phyloP scores from a whole-genome alignment of 1,140 invertebrate genomes.

The Trissolcus basalis region DNA sequence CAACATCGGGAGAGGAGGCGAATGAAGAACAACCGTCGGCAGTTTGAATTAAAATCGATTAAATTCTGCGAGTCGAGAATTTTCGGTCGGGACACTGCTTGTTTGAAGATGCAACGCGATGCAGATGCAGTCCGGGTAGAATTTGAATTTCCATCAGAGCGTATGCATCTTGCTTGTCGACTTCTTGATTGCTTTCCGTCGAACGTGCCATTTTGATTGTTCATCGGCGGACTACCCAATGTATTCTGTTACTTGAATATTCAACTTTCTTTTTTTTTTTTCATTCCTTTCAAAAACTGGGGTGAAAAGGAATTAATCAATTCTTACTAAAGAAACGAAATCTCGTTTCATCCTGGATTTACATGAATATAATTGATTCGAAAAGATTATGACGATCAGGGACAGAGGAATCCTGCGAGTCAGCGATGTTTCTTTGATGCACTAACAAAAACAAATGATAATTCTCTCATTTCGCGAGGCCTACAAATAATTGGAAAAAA shows the following conservation, averaged over 20 bases:
- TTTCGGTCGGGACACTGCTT: conserved; percentile 35
- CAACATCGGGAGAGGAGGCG: conserved; percentile 12
- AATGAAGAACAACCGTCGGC: conserved; percentile 31
- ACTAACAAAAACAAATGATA: too few species aligned
- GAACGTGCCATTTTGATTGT: conserved; percentile 44
- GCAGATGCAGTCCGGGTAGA: conserved; percentile 54
- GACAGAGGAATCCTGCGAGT: too few species aligned
- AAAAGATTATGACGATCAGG: too few species aligned
- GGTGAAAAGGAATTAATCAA: too few species aligned
- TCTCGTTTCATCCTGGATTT: too few species aligned
- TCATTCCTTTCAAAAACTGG: not conserved
- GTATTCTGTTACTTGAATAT: conserved; percentile 31
- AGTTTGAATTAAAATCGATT: conserved; percentile 50
- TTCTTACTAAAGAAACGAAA: too few species aligned
- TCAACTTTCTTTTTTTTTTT: conserved; percentile 34
- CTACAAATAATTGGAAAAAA: conserved; percentile 17
- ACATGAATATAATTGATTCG: not conserved
- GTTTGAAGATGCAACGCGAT: conserved; percentile 45
- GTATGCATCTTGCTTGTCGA: conserved; percentile 53
- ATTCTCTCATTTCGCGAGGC: too few species aligned
- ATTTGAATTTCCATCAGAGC: conserved; percentile 60
- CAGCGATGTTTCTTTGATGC: too few species aligned
- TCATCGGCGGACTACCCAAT: conserved; percentile 9
- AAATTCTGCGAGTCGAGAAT: conserved; percentile 52
- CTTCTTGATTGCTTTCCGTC: conserved; percentile 55